Base-by-base conservation (phyloP, 1,140 invertebrate species). In the Drosophila kurseongensis region DNA sequence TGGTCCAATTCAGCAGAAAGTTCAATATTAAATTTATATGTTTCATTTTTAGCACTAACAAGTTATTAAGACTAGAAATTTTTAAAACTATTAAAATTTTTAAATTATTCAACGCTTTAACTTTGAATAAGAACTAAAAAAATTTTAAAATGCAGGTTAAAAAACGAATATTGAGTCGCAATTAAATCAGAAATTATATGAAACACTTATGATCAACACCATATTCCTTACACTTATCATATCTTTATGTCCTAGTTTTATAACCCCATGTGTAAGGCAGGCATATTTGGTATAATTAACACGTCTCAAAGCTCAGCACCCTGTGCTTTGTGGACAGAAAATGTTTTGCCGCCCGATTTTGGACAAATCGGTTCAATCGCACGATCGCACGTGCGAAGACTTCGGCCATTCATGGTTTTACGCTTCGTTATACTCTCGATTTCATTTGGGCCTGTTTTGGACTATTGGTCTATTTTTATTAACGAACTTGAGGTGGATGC, bases 331-430 rank as follows among this genome's bases (percentile, higher is more conserved):
- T 68, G 60, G 47, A 51, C 42, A 58, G 18, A 54, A 42, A 23
- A 44, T 50, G 41, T 40, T 69, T 13, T 7, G 23, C 10, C 51
- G 65, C 32, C 73, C 51, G 74, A 18, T 76, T 77, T 74, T 74
- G 67, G 65, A 12, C 67, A 71, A 71, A 69, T 69, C 67, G 36
- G 48, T 50, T 55, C 73, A 68, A 76, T 40, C 57, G 63, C 75
- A 56, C 74, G 55, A 75, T 59, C 73, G 74, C 73, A 77, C 74
- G 74, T 77, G 74, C 73, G 18, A 10, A 60, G 62, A 76, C 74
- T 58, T 58, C 35, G 45, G 63, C 74, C 75, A 77, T 77, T 77
- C 75, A 77, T 77, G 75, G 74, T 76, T 71, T 75, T 58, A 68
- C 44, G 52, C 32, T 61, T 66, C 35, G 54, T 47, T 41, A 56